Evolutionary conservation across 2,113 vertebrate species (phyloP), one percentile per base, ranked within the genome.

Genomic region (Dicerorhinus sumatrensis): DNA sequence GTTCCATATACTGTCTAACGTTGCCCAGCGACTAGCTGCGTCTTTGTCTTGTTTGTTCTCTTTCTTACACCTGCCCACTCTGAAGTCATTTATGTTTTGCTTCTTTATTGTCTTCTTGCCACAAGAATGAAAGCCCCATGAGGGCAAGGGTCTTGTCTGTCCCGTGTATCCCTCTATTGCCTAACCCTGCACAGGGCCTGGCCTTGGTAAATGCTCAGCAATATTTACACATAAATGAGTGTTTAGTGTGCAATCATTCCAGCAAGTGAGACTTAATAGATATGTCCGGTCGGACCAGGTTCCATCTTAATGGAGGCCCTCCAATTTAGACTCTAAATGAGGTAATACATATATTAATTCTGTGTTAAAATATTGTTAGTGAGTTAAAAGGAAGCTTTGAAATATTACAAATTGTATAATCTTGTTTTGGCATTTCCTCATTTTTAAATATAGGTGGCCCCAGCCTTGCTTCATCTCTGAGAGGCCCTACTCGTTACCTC

Each of bases 211-310:
- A 42, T 7, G 21, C 33, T 51, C n/a, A 29, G 14, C n/a, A 39
- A 23, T 27, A 8, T 33, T 72, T 16, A 12, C 4, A 8, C 1
- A 1, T 5, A 51, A 12, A 29, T 70, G 42, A 1, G 6, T 69
- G 18, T 29, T 7, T 31, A 9, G 2, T 14, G 14, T 63, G 7
- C 27, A 0, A 33, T 3, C 16, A 0, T 27, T 27, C 29, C 18
- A n/a, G 6, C 70, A 16, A 10, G 27, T 4, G 54, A 83, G 69
- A 25, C 11, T n/a, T 62, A 36, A 46, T 54, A 5, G 23, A 1
- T 8, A 16, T 1, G 5, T 2, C 1, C 5, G 54, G 11, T 31
- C 8, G 0, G 2, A n/a, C 56, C 33, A 25, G 11, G 4, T 67
- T 27, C 46, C 17, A 10, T 10, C 5, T 21, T 69, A 36, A 67